phyloP scores from a whole-genome alignment of 2,888 invertebrate species.

The Agrilus mali region DNA sequence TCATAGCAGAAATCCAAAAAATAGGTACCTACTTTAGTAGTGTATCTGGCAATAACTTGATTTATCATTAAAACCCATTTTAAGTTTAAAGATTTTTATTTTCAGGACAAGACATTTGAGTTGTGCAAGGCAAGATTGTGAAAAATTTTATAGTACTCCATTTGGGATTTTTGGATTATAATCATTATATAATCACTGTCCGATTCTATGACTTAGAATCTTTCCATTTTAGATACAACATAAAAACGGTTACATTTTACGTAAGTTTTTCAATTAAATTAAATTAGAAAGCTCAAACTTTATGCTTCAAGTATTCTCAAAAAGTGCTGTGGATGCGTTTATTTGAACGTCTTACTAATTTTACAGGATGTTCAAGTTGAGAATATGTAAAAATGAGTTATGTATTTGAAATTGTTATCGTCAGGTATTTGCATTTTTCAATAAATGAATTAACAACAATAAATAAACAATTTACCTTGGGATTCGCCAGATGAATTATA shows the following conservation, averaged over 20 bases:
- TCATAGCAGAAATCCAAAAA: constrained; percentile 51
- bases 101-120: constrained; percentile 66
- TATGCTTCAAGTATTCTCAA: no score
- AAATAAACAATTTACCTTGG: constrained; percentile 3
- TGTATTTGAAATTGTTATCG: no score
- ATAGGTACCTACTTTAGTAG: constrained; percentile 51
- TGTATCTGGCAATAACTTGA: no score
- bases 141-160: constrained; percentile 81
- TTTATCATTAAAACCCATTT: no score
- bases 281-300: no score
- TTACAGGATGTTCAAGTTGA: no score
- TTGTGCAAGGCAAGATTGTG: constrained; percentile 71
- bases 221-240: constrained; percentile 73
- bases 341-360: no score
- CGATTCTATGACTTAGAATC: constrained; percentile 73
- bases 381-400: no score
- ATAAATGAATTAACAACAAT: constrained; percentile 4
- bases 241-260: constrained; percentile 73
- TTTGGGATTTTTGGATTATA: constrained; percentile 78
- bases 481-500: neutral
- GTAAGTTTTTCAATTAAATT: constrained; percentile 43
- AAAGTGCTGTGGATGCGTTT: no score
- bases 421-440: neutral
- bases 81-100: constrained; percentile 5
- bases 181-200: constrained; percentile 75